Evolutionary conservation across 64 coral and sea anemone genomes (phyloP).

Genomic region (Dendronephthya gigantea): DNA sequence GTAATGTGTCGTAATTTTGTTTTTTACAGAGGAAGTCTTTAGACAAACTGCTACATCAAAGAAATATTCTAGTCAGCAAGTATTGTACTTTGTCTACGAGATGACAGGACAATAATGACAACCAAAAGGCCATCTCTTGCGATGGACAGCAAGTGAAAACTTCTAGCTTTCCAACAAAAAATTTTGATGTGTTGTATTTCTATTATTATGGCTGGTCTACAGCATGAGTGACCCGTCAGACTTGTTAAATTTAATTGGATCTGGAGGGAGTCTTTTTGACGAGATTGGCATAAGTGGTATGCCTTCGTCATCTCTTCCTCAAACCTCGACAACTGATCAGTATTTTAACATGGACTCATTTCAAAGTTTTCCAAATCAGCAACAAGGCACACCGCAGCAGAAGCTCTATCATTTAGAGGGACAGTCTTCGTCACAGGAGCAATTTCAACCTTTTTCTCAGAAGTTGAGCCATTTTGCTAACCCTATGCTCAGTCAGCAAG

Average conservation of each 20-base stretch:
- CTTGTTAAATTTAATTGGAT: constrained; percentile 4
- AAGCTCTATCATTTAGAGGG: constrained; percentile 92
- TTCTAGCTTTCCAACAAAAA: background rate
- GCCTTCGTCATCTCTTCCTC: background rate
- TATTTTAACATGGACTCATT: constrained; percentile 10
- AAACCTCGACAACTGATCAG: background rate
- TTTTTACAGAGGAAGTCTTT: background rate
- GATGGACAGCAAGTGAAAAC: background rate
- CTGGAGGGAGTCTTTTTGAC: background rate
- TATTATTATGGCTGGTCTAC: background rate
- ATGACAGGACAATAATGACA: background rate
- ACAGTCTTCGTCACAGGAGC: constrained; percentile 68
- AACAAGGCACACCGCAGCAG: constrained; percentile 42
- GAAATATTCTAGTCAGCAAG: background rate
- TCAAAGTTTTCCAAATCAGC: background rate
- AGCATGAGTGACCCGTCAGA: constrained; percentile 12
- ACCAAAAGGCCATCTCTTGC: background rate
- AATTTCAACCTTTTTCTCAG: constrained; percentile 61
- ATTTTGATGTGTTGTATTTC: background rate
- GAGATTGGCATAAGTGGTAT: background rate
- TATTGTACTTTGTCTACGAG: background rate
- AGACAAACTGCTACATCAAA: background rate
- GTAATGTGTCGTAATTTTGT: background rate
- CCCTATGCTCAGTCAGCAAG: background rate
- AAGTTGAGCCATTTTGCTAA: constrained; percentile 39